Conservation (phyloP, 2,113 vertebrate species). For the Chloropsis hardwickii region DNA sequence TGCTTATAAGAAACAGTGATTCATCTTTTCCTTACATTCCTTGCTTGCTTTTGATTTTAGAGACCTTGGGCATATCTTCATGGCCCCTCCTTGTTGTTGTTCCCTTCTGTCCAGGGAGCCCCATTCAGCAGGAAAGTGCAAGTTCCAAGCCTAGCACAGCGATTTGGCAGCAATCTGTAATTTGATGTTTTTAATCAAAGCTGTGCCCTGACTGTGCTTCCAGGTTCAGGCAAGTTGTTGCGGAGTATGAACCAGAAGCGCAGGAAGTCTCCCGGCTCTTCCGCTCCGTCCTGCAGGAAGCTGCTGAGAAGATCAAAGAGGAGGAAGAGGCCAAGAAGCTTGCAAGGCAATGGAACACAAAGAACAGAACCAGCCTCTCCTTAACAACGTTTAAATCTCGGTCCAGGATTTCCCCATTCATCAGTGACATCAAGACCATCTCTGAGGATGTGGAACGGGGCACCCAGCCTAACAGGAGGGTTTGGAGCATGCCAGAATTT, state of each 20-base stretch:
- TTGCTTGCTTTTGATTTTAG: not conserved
- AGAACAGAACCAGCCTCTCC: slow-evolving; percentile 81
- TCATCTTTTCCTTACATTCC: slow-evolving; percentile 25
- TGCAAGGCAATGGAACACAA: slow-evolving; percentile 88
- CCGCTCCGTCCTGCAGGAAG: slow-evolving; percentile 86
- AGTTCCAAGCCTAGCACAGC: not conserved
- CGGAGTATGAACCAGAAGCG: slow-evolving; percentile 86
- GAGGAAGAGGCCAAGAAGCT: slow-evolving; percentile 87
- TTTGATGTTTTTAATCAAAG: slow-evolving; percentile 26
- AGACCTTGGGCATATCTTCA: not conserved
- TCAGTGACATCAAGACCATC: slow-evolving; percentile 89
- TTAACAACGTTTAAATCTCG: slow-evolving; percentile 84
- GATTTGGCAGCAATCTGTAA: not conserved
- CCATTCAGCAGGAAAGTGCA: not conserved
- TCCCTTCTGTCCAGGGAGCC: not conserved
- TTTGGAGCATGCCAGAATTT: slow-evolving; percentile 95
- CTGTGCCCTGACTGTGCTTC: not conserved
- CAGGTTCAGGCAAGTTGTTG: slow-evolving; percentile 89
- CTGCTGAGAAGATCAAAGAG: slow-evolving; percentile 82
- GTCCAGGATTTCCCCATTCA: slow-evolving; percentile 88
- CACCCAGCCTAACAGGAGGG: slow-evolving; percentile 67
- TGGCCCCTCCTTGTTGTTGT: not conserved
- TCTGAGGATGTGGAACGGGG: slow-evolving; percentile 91
- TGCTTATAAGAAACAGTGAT: not conserved
- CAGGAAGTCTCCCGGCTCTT: slow-evolving; percentile 88